phyloP scores from a whole-genome alignment of 2,797 vertebrate genomes.

The Trichosurus vulpecula region DNA sequence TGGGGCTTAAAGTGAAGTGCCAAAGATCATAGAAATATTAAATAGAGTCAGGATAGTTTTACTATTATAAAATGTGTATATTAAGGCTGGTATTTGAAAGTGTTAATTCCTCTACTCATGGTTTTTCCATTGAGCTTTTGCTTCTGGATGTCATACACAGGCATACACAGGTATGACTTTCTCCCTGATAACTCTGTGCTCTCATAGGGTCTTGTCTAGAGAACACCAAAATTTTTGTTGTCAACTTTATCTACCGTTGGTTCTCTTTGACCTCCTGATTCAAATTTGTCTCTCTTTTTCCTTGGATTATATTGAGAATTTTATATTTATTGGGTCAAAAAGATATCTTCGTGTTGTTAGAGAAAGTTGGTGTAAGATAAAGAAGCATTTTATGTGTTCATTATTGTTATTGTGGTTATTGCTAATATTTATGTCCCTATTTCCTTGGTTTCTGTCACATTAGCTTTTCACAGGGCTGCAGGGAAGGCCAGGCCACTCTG shows the following conservation, averaged over 20 bases:
- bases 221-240: not conserved
- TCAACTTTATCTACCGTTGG: not conserved
- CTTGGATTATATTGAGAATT: not conserved
- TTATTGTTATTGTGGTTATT: not conserved
- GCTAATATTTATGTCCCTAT: not conserved
- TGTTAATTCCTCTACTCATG: not conserved
- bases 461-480: conserved; percentile 1
- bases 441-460: not conserved
- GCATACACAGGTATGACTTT: not conserved
- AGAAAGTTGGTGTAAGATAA: not conserved
- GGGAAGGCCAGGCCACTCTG: not conserved
- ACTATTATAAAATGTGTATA: not conserved
- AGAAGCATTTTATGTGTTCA: not conserved
- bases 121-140: not conserved
- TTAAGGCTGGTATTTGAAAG: not conserved
- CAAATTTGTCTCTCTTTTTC: not conserved
- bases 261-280: not conserved
- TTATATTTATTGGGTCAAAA: not conserved
- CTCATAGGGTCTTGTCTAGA: not conserved
- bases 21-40: no score
- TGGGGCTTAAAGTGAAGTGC: no score
- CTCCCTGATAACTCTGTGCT: not conserved
- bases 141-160: not conserved
- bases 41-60: no score
- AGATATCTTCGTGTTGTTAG: not conserved